phyloP scores from a whole-genome alignment of 2,888 invertebrate species.

The Pammene fasciana region DNA sequence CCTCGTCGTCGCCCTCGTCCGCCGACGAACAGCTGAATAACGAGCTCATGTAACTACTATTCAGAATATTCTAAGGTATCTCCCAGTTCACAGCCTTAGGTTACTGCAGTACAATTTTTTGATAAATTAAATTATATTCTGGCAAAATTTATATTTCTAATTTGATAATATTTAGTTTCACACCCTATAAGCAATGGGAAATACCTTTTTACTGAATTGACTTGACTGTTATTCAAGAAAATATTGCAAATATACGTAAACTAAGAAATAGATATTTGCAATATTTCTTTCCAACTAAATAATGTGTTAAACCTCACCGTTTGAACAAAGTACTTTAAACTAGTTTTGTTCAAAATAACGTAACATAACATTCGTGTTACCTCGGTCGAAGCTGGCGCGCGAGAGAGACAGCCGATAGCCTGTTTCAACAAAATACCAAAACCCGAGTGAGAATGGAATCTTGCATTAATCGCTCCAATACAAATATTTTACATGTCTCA shows the following conservation, averaged over 20 bases:
- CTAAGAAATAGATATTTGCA: not conserved
- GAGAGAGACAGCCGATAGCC: constrained; percentile 90
- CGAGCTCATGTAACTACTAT: constrained; percentile 20
- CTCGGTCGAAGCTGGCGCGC: constrained; percentile 92
- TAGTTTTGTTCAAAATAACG: constrained; percentile 8
- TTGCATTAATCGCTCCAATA: not conserved
- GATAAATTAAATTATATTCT: too few relatives aligned
- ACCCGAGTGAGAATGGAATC: constrained; percentile 18
- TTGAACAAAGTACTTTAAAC: not conserved
- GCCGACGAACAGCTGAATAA: constrained; percentile 71
- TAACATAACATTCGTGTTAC: constrained; percentile 46
- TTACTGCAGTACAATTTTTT: not conserved
- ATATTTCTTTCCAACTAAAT: not conserved
- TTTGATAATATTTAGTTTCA: not conserved
- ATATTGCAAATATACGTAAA: not conserved
- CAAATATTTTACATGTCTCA: constrained; percentile 16
- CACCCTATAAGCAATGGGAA: not conserved
- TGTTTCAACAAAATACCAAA: constrained; percentile 40
- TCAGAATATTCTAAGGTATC: not conserved
- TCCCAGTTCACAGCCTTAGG: not conserved
- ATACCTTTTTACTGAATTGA: not conserved
- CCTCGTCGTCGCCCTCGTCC: constrained; percentile 74
- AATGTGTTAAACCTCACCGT: too few relatives aligned
- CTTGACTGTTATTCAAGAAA: not conserved
- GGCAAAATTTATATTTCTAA: not conserved